Base-by-base conservation (phyloP, 1,140 invertebrate species). In the Apocrypta bakeri region DNA sequence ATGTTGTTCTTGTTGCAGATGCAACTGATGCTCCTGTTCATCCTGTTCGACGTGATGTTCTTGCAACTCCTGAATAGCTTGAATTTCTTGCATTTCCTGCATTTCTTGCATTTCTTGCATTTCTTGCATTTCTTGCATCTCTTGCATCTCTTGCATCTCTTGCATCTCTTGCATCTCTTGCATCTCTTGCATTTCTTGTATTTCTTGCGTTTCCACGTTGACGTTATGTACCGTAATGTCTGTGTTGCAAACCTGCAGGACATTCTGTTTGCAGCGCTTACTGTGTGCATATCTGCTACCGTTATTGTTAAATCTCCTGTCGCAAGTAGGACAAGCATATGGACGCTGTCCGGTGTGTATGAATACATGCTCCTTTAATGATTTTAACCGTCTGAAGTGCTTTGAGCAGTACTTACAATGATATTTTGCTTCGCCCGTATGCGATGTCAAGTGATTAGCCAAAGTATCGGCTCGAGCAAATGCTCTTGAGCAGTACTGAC, bases 391-490 rank as follows among this genome's bases (percentile, higher is more conserved):
- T 0, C 94, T 92, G 86, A 95, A 95, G 33, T 94, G 93, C 84
- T 95, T 95, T 0, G 93, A 92, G 87, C 95, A 95, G 80, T 93
- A 93, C 29, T 93, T 92, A 88, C 95, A 95, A 29, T 93, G 92
- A 86, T 94, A 95, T 25, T 94, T 94, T 7, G 94, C 94, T 79
- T 95, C 94, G 12, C 93, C 93, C 0, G 93, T 93, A 61, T 93
- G 93, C 12, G 93, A 93, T 0, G 93, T 91, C 40, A 92, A 75
- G 69, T 93, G 93, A 85, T 93, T 93, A 0, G 92, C 92, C 0
- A 93, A 83, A 0, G 92, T 92, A 29, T 92, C 92, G 0, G 90
- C 91, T 25, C 92, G 86, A 1, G 92, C 91, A 71, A 92, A 92
- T 0, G 91, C 91, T n/a, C 91, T 88, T 25, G 90, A 91, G 84